Base-by-base conservation (phyloP, 2,113 vertebrate genomes). In the Axis porcinus region DNA sequence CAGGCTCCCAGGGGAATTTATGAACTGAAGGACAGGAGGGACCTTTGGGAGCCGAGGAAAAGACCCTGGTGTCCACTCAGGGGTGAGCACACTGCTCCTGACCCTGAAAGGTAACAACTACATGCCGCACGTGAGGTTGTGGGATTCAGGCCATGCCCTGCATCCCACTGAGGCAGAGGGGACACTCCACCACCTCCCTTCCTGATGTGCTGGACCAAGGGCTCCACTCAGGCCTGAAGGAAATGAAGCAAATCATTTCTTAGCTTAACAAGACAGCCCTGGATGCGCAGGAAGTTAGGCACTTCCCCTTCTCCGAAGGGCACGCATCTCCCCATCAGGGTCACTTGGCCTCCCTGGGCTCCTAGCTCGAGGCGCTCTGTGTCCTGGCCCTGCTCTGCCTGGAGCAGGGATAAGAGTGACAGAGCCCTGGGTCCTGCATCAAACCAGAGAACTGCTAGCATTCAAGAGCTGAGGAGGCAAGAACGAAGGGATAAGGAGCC, bases 51-150 rank as follows among this genome's bases (percentile, higher is more conserved):
- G 60, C 23, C 10, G 30, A 64, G 7, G 7, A 27, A 21, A 15
- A 62, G 21, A 2, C 0, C 6, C 27, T 16, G 1, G 25, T 15
- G 25, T 83, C 30, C 0, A 28, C 33, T 36, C n/a, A 13, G 11
- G 27, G 47, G 33, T 74, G 19, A 36, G 78, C 54, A 40, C 25
- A 7, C 6, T 2, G 8, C 23, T 23, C 27, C 15, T 0, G 0
- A 12, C 47, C 60, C 47, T 19, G 19, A 3, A 2, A 76, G 54
- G 52, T n/a, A 60, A 76, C 1, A 17, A 54, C 16, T 3, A 43
- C 33, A 55, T 14, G 33, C 33, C 3, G 0, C 1, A 47, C 23
- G 30, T 13, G 1, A 55, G 54, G 47, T 15, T 6, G 0, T 16
- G 47, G 23, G 57, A 43, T 36, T 15, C 6, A 3, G 23, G 55